These are phyloP conservation scores for Psettodes erumei DNA, from an alignment of 2,113 vertebrate genomes.

Conservation along the genomic window DNA sequence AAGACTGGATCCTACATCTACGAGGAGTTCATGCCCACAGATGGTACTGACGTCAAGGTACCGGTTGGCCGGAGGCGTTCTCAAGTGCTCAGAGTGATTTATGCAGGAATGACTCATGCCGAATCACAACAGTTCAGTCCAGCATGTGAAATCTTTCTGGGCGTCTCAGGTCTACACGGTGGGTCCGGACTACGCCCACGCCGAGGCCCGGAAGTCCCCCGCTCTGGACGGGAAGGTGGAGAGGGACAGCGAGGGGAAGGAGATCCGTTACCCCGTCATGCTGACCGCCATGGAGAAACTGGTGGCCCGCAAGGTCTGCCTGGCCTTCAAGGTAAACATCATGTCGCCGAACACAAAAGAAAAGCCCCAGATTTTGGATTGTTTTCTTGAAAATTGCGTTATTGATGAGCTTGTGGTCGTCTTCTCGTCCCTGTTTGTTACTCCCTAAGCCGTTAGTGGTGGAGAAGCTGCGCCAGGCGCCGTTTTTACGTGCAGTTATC, in stretches of 20 bases:
- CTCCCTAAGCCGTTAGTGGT: neutral
- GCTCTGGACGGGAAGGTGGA: conserved; percentile 97
- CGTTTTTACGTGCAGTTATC: neutral
- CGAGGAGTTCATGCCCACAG: conserved; percentile 99
- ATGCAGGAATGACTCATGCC: neutral
- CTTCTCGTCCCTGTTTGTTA: neutral
- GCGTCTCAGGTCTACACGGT: conserved; percentile 95
- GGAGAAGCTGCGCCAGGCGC: neutral
- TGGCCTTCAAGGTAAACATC: conserved; percentile 92
- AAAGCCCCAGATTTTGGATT: neutral
- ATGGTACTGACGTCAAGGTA: conserved; percentile 98
- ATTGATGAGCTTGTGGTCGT: neutral
- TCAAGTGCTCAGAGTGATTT: neutral
- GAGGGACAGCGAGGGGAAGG: conserved; percentile 96
- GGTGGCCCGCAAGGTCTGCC: conserved; percentile 96
- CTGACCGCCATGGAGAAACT: conserved; percentile 98
- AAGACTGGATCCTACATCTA: conserved; percentile 99
- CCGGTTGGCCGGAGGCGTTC: too few relatives aligned
- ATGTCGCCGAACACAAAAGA: too few relatives aligned
- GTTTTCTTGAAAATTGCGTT: neutral
- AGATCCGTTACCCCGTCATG: conserved; percentile 98
- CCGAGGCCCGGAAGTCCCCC: conserved; percentile 96
- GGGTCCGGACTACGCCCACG: conserved; percentile 96
- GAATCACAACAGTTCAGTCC: neutral
- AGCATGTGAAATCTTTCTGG: neutral